These are phyloP conservation scores for Thermophis baileyi DNA, from an alignment of 2,113 vertebrate species.

Conservation along the genomic window DNA sequence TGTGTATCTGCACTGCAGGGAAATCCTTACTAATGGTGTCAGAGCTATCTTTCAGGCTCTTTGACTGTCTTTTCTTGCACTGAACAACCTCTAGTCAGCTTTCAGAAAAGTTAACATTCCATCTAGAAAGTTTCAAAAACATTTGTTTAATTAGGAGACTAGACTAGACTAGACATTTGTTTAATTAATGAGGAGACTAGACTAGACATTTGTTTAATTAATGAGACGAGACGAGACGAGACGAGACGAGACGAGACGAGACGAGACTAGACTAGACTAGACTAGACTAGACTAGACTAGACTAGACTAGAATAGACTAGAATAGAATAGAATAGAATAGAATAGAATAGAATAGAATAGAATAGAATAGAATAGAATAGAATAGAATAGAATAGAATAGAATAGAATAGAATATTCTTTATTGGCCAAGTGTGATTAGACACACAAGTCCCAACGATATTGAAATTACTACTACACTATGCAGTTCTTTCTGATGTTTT, in stretches of 20 bases:
- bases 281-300: too few relatives aligned
- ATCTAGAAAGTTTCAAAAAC: background rate
- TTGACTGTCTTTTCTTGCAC: background rate
- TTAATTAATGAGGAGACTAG: too few relatives aligned
- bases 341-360: too few relatives aligned
- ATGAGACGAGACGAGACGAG: background rate
- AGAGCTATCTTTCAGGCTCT: background rate
- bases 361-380: too few relatives aligned
- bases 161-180: too few relatives aligned
- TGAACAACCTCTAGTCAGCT: background rate
- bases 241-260: too few relatives aligned
- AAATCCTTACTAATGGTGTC: background rate
- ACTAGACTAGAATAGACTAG: too few relatives aligned
- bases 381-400: too few relatives aligned
- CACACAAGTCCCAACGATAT: background rate
- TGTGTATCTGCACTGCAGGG: background rate
- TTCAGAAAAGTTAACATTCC: background rate
- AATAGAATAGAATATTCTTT: background rate
- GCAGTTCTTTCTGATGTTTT: background rate
- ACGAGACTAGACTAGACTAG: too few relatives aligned
- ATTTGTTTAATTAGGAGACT: background rate
- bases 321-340: too few relatives aligned
- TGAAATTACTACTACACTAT: background rate
- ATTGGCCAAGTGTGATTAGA: background rate
- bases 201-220: background rate